Percentiles rank a stretch among this genome's conserved stretches.
phyloP scores from a whole-genome alignment of 1,140 invertebrate species.

The Pseudomyrmex cubaensis region DNA sequence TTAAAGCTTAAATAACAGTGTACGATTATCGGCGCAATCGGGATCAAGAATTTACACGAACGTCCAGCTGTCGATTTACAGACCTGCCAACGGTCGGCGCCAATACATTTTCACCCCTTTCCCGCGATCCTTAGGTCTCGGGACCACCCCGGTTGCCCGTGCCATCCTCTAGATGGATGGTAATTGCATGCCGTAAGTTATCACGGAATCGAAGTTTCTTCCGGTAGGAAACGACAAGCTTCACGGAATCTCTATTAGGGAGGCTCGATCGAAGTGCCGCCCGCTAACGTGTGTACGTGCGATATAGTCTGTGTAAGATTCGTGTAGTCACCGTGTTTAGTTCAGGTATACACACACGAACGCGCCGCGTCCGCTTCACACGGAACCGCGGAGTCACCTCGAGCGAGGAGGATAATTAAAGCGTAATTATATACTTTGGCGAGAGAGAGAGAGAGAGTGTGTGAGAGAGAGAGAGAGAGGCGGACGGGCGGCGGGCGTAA shows the following conservation, averaged over 20 bases:
- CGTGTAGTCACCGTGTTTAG: slow-evolving; percentile 63
- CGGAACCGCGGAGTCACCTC: slow-evolving; percentile 55
- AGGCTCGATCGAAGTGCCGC: slow-evolving; percentile 57
- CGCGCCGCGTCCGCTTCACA: slow-evolving; percentile 18
- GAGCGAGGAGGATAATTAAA: slow-evolving; percentile 65
- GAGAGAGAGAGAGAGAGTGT: background rate
- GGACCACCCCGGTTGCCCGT: slow-evolving; percentile 34
- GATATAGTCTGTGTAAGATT: slow-evolving; percentile 56
- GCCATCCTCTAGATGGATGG: slow-evolving; percentile 56
- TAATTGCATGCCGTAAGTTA: slow-evolving; percentile 60
- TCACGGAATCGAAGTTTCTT: slow-evolving; percentile 61
- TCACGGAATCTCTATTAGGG: slow-evolving; percentile 68
- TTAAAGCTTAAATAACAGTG: background rate
- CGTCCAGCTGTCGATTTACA: slow-evolving; percentile 24
- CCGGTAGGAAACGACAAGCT: slow-evolving; percentile 61
- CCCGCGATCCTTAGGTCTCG: background rate
- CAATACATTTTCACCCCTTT: slow-evolving; percentile 43
- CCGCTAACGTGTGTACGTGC: slow-evolving; percentile 35
- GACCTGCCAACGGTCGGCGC: background rate
- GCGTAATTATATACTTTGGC: slow-evolving; percentile 71
- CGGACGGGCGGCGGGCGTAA: slow-evolving; percentile 26
- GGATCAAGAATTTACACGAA: slow-evolving; percentile 6
- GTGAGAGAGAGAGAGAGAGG: background rate
- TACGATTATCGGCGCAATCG: slow-evolving; percentile 6
- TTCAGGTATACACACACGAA: slow-evolving; percentile 23